Conservation (phyloP, 2,888 invertebrate species). For the Dolichomitus sp. region DNA sequence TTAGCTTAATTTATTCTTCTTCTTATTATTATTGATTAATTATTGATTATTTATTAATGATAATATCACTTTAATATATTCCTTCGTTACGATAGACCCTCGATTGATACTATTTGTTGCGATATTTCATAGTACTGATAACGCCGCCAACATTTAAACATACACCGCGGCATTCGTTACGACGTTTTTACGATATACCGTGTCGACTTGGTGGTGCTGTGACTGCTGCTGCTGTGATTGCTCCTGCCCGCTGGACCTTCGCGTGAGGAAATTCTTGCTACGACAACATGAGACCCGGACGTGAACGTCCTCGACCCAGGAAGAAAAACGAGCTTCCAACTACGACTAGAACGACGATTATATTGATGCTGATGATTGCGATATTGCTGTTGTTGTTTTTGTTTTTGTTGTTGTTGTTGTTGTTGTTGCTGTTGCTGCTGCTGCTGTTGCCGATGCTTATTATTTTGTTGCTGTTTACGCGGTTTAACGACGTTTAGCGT, state of each 20-base stretch:
- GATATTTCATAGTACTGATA: conserved; percentile 38
- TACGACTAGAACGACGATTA: not conserved
- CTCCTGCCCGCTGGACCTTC: not conserved
- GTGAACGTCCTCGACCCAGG: not conserved
- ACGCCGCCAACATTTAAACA: conserved; percentile 21
- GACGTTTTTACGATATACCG: not conserved
- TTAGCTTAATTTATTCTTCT: not conserved
- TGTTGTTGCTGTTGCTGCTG: not conserved
- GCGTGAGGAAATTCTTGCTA: conserved; percentile 7
- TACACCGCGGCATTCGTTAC: conserved; percentile 35
- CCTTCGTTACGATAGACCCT: conserved; percentile 44
- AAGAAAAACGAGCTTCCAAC: conserved; percentile 4
- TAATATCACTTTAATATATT: conserved; percentile 25
- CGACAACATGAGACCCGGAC: conserved; percentile 10
- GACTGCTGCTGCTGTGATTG: not conserved
- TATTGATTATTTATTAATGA: conserved; percentile 3
- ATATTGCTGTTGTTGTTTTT: not conserved
- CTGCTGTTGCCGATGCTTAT: not conserved
- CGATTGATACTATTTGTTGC: conserved; percentile 6
- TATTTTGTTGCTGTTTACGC: not conserved
- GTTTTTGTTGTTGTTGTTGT: not conserved
- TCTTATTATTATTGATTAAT: not conserved
- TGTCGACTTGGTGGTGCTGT: not conserved
- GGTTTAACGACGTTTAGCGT: conserved; percentile 7
- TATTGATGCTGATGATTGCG: not conserved